phyloP scores from a whole-genome alignment of 2,888 invertebrate species.

The Drosophila maculinotata region DNA sequence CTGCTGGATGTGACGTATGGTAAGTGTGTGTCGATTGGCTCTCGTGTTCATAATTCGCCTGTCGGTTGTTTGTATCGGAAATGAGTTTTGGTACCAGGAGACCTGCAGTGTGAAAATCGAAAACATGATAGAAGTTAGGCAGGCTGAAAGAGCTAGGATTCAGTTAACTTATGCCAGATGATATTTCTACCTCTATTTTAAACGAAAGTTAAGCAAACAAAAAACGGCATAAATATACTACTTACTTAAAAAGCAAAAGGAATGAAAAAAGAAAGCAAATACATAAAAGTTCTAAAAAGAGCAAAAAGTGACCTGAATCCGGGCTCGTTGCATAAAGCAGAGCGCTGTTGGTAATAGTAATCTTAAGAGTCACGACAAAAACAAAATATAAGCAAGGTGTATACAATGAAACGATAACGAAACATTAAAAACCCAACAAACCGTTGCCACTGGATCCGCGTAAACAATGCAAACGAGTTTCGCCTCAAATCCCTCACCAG shows the following conservation, averaged over 20 bases:
- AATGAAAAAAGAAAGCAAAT: conserved; percentile 25
- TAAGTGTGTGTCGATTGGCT: conserved; percentile 89
- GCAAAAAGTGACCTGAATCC: conserved; percentile 62
- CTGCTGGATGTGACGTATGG: conserved; percentile 88
- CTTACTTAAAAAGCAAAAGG: conserved; percentile 17
- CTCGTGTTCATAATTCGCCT: conserved; percentile 89
- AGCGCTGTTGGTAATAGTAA: conserved; percentile 50
- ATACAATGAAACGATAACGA: conserved; percentile 50
- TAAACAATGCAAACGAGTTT: conserved; percentile 89
- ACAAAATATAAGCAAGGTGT: conserved; percentile 24
- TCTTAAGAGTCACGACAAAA: conserved; percentile 52
- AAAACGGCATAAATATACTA: background rate
- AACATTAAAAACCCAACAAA: conserved; percentile 82
- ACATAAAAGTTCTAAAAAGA: conserved; percentile 18
- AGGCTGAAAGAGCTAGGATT: conserved; percentile 13
- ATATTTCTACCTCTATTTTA: too few species aligned
- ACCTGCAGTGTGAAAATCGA: conserved; percentile 85
- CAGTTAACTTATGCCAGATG: conserved; percentile 24
- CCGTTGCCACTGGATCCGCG: conserved; percentile 89
- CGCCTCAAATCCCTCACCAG: conserved; percentile 89
- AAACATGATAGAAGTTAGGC: conserved; percentile 14
- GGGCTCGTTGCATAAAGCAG: conserved; percentile 51
- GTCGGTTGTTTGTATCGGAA: conserved; percentile 89
- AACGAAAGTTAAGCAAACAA: conserved; percentile 2
- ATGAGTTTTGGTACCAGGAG: conserved; percentile 90